Evolutionary conservation across 1,140 invertebrate genomes (phyloP).

Genomic region (Chlorops oryzae): DNA sequence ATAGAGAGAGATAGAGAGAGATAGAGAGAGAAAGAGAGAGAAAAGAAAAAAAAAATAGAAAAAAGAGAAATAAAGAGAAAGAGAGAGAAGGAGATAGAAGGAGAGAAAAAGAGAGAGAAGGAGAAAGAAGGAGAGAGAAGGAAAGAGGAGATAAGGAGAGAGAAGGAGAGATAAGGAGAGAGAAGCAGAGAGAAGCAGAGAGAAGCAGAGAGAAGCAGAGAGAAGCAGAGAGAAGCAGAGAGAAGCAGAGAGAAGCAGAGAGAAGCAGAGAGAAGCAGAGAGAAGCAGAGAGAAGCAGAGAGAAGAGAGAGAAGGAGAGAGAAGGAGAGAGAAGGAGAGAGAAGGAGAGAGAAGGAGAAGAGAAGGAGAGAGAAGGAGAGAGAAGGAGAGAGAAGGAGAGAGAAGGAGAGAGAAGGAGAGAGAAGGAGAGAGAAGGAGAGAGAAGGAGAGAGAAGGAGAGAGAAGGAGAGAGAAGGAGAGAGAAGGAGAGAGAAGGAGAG

Average conservation of each 20-base stretch:
- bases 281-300: neutral
- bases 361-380: neutral
- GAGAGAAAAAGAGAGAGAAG: no score
- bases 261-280: neutral
- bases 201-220: neutral
- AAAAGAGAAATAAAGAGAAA: no score
- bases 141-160: neutral
- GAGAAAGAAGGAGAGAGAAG: neutral
- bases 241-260: neutral
- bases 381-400: neutral
- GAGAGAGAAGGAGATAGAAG: no score
- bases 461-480: neutral
- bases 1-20: neutral
- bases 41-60: neutral
- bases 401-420: no score
- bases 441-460: neutral
- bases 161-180: neutral
- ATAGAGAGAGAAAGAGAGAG: neutral
- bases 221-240: neutral
- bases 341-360: neutral
- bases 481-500: neutral
- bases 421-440: no score
- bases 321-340: neutral
- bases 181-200: neutral
- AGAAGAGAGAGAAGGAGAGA: neutral